A percentile compares a stretch with the other conserved stretches of the same genome.
phyloP scores from a whole-genome alignment of 2,797 vertebrate genomes.

The Crax fasciolata region DNA sequence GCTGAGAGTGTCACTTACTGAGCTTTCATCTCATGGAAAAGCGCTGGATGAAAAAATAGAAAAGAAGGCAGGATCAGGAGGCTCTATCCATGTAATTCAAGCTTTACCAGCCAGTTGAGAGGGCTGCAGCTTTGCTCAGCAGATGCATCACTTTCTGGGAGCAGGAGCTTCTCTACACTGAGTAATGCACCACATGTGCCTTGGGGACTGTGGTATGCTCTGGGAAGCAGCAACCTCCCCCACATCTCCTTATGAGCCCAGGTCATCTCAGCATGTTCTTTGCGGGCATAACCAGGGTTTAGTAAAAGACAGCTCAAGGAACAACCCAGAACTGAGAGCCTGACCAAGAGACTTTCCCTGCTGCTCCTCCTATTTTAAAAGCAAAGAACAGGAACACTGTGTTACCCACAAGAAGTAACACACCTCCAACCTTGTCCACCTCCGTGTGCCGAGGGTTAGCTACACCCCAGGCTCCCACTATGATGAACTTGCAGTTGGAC shows the following conservation, averaged over 20 bases:
- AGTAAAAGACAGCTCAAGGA: not conserved
- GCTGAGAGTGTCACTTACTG: constrained; percentile 29
- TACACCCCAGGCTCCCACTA: too few species aligned
- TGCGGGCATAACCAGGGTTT: not conserved
- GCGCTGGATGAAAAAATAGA: not conserved
- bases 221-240: not conserved
- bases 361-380: not conserved
- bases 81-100: not conserved
- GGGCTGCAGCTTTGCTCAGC: not conserved
- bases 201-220: fast-evolving
- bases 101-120: constrained; percentile 24
- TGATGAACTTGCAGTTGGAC: not conserved
- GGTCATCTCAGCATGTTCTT: not conserved
- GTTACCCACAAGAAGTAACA: not conserved
- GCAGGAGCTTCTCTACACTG: not conserved
- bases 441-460: too few species aligned
- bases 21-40: constrained; percentile 23
- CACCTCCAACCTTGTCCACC: not conserved
- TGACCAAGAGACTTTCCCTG: not conserved
- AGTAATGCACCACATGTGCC: not conserved
- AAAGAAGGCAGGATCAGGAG: not conserved
- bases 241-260: not conserved
- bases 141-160: not conserved
- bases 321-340: not conserved
- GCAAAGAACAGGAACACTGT: not conserved